A percentile compares a stretch with the other conserved stretches of the same genome.
Conservation (phyloP, 2,888 invertebrate species). For the Melinaea menophilus region DNA sequence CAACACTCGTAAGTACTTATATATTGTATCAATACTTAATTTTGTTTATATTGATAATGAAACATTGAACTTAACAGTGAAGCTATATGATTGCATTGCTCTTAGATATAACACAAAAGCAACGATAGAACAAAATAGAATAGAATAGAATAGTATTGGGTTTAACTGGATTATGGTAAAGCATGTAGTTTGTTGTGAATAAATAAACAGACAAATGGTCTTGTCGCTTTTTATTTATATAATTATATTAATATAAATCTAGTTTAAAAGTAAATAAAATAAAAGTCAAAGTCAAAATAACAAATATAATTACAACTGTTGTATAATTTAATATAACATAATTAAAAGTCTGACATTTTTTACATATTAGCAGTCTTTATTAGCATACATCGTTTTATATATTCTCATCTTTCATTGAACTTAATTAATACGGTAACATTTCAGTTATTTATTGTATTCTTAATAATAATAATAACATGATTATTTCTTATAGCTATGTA, state of each 20-base stretch:
- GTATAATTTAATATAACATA: background rate
- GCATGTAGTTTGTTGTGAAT: no score
- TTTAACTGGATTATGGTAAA: no score
- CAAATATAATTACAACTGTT: background rate
- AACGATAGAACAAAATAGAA: background rate
- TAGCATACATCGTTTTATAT: no score
- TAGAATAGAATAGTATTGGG: no score
- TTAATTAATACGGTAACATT: conserved; percentile 12
- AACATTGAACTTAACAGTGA: conserved; percentile 24
- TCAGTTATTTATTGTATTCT: no score
- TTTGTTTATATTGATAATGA: conserved; percentile 25
- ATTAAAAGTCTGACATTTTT: background rate
- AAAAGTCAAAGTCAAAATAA: background rate
- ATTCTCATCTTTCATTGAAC: background rate
- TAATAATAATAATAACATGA: no score
- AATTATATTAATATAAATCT: no score
- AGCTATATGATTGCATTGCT: background rate
- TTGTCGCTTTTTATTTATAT: no score
- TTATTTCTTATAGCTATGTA: no score
- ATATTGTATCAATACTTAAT: conserved; percentile 17
- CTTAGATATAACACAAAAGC: background rate
- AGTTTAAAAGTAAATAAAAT: background rate
- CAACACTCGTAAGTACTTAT: conserved; percentile 8
- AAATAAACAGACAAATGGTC: no score
- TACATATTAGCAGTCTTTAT: background rate